These are phyloP conservation scores for Ctenoplectra terminalis DNA, from an alignment of 1,140 invertebrate species.

Conservation along the genomic window DNA sequence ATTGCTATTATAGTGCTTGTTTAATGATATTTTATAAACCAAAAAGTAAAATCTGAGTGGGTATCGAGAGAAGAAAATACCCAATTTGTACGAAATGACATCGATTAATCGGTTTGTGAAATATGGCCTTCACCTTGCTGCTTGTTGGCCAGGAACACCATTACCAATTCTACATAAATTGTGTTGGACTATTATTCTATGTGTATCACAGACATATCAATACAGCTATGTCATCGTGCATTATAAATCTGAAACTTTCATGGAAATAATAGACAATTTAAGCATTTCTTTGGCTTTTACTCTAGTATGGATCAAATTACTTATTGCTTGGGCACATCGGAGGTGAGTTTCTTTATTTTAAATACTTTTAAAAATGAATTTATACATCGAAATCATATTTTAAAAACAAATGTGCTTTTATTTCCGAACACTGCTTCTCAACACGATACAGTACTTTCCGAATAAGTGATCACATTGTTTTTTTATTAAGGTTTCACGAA, in stretches of 20 bases:
- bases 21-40: background rate
- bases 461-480: too few species aligned
- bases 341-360: slow-evolving; percentile 22
- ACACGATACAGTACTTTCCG: too few species aligned
- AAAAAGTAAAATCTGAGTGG: too few species aligned
- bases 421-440: too few species aligned
- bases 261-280: slow-evolving; percentile 25
- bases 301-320: slow-evolving; percentile 43
- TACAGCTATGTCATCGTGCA: slow-evolving; percentile 43
- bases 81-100: background rate
- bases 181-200: background rate
- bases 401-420: too few species aligned
- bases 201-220: slow-evolving; percentile 20
- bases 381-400: too few species aligned
- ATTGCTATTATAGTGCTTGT: too few species aligned
- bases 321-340: slow-evolving; percentile 18
- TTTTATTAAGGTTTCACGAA: too few species aligned
- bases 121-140: slow-evolving; percentile 39
- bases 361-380: too few species aligned
- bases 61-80: too few species aligned
- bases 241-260: background rate
- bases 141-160: slow-evolving; percentile 36
- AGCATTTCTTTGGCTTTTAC: slow-evolving; percentile 29
- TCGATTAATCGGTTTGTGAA: slow-evolving; percentile 19
- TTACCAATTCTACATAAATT: slow-evolving; percentile 24